These are phyloP conservation scores for Protaetia brevitarsis DNA, from an alignment of 1,140 invertebrate genomes.

Conservation along the genomic window DNA sequence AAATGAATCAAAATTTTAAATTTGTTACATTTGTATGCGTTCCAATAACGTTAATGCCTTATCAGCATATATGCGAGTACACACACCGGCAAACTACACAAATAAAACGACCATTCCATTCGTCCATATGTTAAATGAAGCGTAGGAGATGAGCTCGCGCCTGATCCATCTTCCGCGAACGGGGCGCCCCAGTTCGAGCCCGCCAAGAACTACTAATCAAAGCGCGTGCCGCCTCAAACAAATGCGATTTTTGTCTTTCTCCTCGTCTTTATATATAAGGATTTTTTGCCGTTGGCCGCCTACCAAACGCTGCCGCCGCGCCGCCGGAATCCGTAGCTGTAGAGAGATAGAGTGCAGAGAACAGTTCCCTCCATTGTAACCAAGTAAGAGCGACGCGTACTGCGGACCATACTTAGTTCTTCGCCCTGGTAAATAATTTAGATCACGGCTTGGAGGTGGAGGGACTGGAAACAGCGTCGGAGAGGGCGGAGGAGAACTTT, in stretches of 20 bases:
- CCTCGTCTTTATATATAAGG: conserved; percentile 37
- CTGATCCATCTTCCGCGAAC: conserved; percentile 32
- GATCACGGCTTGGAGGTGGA: not conserved
- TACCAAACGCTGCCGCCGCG: not conserved
- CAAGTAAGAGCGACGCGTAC: conserved; percentile 21
- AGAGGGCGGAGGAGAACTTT: not conserved
- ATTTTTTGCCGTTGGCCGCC: conserved; percentile 31
- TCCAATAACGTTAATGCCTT: not conserved
- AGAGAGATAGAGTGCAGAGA: conserved; percentile 15
- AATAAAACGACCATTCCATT: conserved; percentile 23
- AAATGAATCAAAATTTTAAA: not conserved
- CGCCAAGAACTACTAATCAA: conserved; percentile 39
- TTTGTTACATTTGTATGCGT: not conserved
- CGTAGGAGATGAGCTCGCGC: conserved; percentile 33
- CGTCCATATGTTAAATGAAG: conserved; percentile 39
- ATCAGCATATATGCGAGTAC: not conserved
- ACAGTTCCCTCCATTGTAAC: conserved; percentile 13
- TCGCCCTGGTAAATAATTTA: conserved; percentile 25
- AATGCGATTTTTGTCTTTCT: conserved; percentile 39
- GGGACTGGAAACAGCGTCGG: not conserved
- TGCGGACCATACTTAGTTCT: conserved; percentile 26
- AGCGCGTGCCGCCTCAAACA: conserved; percentile 40
- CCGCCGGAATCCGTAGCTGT: not conserved
- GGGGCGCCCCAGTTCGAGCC: conserved; percentile 37
- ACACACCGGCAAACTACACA: not conserved